Evolutionary conservation across 1,140 invertebrate genomes (phyloP), one percentile per base, ranked within the genome.

Genomic region (Cydia amplana): DNA sequence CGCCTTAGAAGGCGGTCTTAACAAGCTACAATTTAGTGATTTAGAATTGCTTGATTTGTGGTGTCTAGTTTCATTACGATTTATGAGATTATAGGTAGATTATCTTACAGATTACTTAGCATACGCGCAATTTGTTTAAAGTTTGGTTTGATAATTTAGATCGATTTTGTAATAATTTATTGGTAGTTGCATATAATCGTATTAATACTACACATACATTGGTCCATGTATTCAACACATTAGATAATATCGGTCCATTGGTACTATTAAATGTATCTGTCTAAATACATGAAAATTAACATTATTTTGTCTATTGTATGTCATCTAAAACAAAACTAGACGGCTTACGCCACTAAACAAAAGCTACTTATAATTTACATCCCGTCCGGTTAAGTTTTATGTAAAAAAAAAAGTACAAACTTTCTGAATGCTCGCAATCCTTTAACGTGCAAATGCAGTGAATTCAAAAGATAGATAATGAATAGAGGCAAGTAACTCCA

Each of bases 11-110:
- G 72, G 46, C 72, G 14, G 32, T 25, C 25, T 73, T 73, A 73
- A 73, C 72, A 51, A 73, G 72, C 72, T 51, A 70, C 23, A 73
- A 73, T 73, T 72, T 72, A 49, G 70, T 72, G 40, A 72, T 46
- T 49, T 73, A 25, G 25, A 73, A 51, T 73, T 9, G 36, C 28
- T 73, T 73, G 72, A 73, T 73, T 73, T 73, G 72, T 73, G 72
- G 40, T n/a, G 72, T 49, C 43, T 51, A 20, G 72, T 73, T 72
- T 51, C 25, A 51, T 23, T 23, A 73, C 43, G 46, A 73, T 51
- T 49, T 73, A 49, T 73, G 16, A 25, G 20, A 73, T 28, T 70
- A 51, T 28, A 16, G 25, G 18, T 1, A 70, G 55, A 60, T 23
- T 60, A 60, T 60, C 55, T 60, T 23, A 10, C 9, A 60, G 7